Evolutionary conservation across 2,888 invertebrate species (phyloP).

Genomic region (Drosophila kanekoi): DNA sequence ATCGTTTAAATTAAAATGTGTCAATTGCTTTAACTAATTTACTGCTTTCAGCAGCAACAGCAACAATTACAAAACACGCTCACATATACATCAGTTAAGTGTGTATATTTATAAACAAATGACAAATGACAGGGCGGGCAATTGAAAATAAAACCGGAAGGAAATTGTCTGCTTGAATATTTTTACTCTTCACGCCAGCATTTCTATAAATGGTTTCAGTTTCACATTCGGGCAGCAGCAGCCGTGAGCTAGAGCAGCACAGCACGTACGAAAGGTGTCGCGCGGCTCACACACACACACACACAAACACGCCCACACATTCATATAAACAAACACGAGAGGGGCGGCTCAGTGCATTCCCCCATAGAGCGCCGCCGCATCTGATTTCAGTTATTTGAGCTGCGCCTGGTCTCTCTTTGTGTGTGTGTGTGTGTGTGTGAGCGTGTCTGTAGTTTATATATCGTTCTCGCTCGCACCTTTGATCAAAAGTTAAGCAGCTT

Average conservation of each 20-base stretch:
- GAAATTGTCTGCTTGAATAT: conserved; percentile 70
- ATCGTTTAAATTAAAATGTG: conserved; percentile 71
- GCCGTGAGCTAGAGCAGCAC: conserved; percentile 45
- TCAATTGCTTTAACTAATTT: conserved; percentile 75
- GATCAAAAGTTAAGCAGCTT: conserved; percentile 70
- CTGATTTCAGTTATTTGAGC: conserved; percentile 76
- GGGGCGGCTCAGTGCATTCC: conserved; percentile 55
- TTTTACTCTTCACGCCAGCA: conserved; percentile 46
- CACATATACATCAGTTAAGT: conserved; percentile 27
- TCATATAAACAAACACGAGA: conserved; percentile 23
- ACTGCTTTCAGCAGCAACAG: conserved; percentile 47
- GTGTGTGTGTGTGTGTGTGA: conserved; percentile 3
- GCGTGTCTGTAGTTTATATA: conserved; percentile 5
- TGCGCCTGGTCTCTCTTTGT: conserved; percentile 29
- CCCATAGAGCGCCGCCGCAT: conserved; percentile 60
- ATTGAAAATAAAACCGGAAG: conserved; percentile 79
- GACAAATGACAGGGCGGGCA: conserved; percentile 66
- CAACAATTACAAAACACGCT: conserved; percentile 21
- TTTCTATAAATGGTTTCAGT: conserved; percentile 76
- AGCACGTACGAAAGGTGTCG: conserved; percentile 52
- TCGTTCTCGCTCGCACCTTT: conserved; percentile 43
- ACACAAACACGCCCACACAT: not conserved
- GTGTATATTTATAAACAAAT: conserved; percentile 75
- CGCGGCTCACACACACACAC: conserved; percentile 19
- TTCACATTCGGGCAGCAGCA: conserved; percentile 41